Evolutionary conservation across 37 sponge, comb jelly and placozoan species (phyloP).

Genomic region (Bolinopsis microptera): DNA sequence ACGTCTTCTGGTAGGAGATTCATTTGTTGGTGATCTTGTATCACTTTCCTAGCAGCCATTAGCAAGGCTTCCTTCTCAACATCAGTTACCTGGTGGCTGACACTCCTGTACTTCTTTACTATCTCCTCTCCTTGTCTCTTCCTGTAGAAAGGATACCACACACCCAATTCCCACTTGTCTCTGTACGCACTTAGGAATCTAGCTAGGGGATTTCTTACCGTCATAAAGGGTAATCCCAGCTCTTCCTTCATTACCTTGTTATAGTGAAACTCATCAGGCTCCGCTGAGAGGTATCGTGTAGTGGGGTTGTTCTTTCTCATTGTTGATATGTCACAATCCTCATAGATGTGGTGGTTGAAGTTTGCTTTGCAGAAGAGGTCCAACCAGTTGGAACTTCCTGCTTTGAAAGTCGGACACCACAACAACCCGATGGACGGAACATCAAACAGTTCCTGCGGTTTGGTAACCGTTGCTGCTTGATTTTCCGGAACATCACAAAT

Average conservation of each 20-base stretch:
- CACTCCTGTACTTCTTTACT: background rate
- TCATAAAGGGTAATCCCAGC: background rate
- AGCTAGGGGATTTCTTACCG: background rate
- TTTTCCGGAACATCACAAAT: background rate
- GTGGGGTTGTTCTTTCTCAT: conserved; percentile 15
- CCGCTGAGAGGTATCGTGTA: background rate
- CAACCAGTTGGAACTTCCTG: conserved; percentile 27
- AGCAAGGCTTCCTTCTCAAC: background rate
- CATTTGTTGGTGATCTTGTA: background rate
- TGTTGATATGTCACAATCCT: background rate
- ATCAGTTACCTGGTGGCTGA: background rate
- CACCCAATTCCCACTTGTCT: background rate
- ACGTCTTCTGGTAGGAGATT: background rate
- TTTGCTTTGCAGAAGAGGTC: conserved; percentile 23
- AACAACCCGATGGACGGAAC: background rate
- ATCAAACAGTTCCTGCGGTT: background rate
- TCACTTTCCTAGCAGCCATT: background rate
- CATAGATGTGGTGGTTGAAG: background rate
- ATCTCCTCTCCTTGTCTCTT: background rate
- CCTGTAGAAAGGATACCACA: background rate
- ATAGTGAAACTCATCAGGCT: background rate
- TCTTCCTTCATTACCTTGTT: background rate
- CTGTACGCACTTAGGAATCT: conserved; percentile 16
- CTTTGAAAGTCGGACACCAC: conserved; percentile 26
- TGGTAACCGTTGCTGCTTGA: background rate